Evolutionary conservation across 2,888 invertebrate genomes (phyloP).

Genomic region (Schizaphis graminum): DNA sequence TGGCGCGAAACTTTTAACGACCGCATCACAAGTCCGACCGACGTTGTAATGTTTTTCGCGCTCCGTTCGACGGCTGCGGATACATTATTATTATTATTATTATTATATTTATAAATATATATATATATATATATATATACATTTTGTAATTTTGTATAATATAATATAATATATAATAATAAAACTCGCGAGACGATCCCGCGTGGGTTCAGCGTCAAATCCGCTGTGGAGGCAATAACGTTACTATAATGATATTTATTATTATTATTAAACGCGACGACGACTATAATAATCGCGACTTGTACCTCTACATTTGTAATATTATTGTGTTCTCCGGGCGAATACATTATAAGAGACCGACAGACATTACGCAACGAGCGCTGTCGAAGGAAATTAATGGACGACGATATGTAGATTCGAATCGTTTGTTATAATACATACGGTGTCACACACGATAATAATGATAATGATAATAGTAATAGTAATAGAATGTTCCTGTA

Average conservation of each 20-base stretch:
- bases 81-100: neutral
- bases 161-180: neutral
- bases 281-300: neutral
- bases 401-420: neutral
- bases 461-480: neutral
- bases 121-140: too few relatives aligned
- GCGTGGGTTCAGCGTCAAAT: neutral
- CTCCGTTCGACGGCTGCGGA: neutral
- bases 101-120: neutral
- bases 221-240: neutral
- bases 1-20: slow-evolving; percentile 7
- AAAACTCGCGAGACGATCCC: neutral
- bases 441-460: neutral
- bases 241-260: neutral
- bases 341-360: neutral
- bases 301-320: neutral
- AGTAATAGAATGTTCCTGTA: neutral
- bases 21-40: neutral
- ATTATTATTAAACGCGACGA: neutral
- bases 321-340: neutral
- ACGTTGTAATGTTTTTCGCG: neutral
- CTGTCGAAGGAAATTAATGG: slow-evolving; percentile 5
- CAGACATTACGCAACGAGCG: neutral
- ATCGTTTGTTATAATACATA: neutral
- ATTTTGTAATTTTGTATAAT: too few relatives aligned